Conservation (phyloP, 1,140 invertebrate genomes). For the Magallana ariakensis region DNA sequence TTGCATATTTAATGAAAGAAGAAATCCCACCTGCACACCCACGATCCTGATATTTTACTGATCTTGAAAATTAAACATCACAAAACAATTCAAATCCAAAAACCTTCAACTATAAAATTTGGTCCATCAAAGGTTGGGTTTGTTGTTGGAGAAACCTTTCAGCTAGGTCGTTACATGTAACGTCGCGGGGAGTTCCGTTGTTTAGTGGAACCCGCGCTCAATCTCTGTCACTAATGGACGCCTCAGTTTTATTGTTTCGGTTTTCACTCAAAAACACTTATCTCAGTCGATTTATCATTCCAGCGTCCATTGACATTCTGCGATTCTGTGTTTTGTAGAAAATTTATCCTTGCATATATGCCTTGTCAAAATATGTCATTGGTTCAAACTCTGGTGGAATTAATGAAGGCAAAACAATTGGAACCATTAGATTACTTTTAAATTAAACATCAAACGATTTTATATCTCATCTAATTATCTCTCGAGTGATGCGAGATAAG, state of each 20-base stretch:
- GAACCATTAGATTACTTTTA: neutral
- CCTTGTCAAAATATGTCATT: neutral
- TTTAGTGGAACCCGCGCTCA: neutral
- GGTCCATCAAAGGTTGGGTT: too few species aligned
- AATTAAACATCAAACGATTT: neutral
- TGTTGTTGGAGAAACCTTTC: too few species aligned
- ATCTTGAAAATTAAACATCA: too few species aligned
- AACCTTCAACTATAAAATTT: too few species aligned
- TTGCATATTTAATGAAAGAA: too few species aligned
- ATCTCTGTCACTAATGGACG: neutral
- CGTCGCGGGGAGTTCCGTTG: too few species aligned
- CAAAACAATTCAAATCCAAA: too few species aligned
- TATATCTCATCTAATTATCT: too few species aligned
- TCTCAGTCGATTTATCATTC: neutral
- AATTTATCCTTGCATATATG: neutral
- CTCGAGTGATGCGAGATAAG: too few species aligned
- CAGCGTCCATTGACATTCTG: neutral
- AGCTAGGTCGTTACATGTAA: too few species aligned
- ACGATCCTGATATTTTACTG: too few species aligned
- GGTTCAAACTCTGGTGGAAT: neutral
- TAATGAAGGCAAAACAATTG: neutral
- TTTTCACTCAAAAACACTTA: neutral
- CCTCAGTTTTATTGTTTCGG: neutral
- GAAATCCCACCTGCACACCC: too few species aligned
- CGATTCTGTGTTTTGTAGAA: neutral